Evolutionary conservation across 1,140 invertebrate species (phyloP).

Genomic region (Popillia japonica): DNA sequence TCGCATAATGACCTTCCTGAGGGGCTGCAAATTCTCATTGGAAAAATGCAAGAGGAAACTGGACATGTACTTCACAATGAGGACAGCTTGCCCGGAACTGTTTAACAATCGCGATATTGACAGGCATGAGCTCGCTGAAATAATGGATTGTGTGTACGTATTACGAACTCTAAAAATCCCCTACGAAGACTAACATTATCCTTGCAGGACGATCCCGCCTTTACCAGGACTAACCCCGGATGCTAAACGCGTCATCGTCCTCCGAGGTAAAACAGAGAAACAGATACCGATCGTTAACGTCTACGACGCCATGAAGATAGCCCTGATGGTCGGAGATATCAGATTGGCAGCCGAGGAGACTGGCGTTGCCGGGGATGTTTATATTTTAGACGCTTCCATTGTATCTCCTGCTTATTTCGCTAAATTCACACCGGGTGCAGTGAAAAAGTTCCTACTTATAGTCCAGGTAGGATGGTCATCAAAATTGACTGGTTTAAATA

Average conservation of each 20-base stretch:
- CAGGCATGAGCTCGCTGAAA: constrained; percentile 73
- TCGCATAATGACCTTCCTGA: constrained; percentile 77
- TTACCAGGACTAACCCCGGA: constrained; percentile 80
- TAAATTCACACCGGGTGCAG: constrained; percentile 76
- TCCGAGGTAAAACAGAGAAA: constrained; percentile 69
- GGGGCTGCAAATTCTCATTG: constrained; percentile 84
- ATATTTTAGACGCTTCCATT: constrained; percentile 78
- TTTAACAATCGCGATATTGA: constrained; percentile 79
- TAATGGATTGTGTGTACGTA: constrained; percentile 75
- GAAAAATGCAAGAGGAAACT: constrained; percentile 84
- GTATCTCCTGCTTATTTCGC: constrained; percentile 78
- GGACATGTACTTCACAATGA: constrained; percentile 82
- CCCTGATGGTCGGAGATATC: constrained; percentile 83
- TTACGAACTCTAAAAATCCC: not conserved
- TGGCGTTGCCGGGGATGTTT: constrained; percentile 83
- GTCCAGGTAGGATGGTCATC: constrained; percentile 68
- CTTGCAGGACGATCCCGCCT: constrained; percentile 74
- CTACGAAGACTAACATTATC: not conserved
- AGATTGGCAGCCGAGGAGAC: constrained; percentile 76
- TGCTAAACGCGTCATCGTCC: constrained; percentile 77
- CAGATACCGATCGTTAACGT: constrained; percentile 67
- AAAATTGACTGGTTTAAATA: no score
- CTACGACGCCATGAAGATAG: constrained; percentile 77
- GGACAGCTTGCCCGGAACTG: constrained; percentile 82
- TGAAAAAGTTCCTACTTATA: constrained; percentile 84